Evolutionary conservation across 2,888 invertebrate species (phyloP), one percentile per base, ranked within the genome.

Genomic region (Calameuta filiformis): DNA sequence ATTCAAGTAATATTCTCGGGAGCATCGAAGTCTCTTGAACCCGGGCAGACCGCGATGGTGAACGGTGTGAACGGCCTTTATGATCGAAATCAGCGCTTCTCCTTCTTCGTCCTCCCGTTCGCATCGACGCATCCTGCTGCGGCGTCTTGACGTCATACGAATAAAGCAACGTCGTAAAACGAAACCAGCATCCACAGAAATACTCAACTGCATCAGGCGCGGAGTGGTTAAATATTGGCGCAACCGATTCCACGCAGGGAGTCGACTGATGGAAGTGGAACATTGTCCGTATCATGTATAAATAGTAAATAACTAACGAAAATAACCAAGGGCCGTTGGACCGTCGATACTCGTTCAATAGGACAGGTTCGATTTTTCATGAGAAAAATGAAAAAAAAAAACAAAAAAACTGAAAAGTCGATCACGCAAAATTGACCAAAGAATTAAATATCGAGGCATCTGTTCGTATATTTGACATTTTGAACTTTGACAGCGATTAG

Each of bases 301-400:
- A 90, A 90, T 90, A 89, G 89, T 82, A 79, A 81, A 84, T 82
- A 79, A 77, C 35, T 83, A 78, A 85, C 86, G 80, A 82, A 88
- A 89, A 90, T 90, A 90, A 15, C 31, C 71, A 85, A 85, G 85
- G 89, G 88, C 87, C 88, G 88, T 89, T 89, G 89, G 89, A 89
- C 89, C 87, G 82, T 23, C 82, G 73, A 79, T 79, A 73, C 80
- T 73, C 73, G 69, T 80, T 71, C 75, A 75, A 79, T 73, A 75
- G 31, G 71, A 34, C 15, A 0, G n/a, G 71, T 11, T 69, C 30
- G 69, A 30, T 15, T 31, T 31, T 15, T 11, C 0, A 1, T 0
- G 9, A 30, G 12, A 23, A 56, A 23, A 56, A 56, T 0, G 1
- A 15, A 1, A 6, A 9, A 4, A 15, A 15, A 1, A 23, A 23